Percentiles rank a stretch among this genome's conserved stretches.
Evolutionary conservation across 2,888 invertebrate species (phyloP).

Genomic region (Drosophila pegasa): DNA sequence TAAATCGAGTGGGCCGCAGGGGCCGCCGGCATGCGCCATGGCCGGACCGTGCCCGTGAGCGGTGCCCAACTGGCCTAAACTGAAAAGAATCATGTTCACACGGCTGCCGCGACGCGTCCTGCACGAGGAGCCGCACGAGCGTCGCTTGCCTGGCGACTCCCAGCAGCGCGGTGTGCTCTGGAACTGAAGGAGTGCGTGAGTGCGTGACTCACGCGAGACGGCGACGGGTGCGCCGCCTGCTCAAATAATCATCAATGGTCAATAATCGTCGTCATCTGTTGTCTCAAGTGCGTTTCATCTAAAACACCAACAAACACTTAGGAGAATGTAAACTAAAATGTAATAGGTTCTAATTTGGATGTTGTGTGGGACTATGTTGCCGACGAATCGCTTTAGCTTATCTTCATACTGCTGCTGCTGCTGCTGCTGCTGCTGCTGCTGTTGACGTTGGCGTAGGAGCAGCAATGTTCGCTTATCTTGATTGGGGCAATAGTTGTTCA

Average conservation of each 20-base stretch:
- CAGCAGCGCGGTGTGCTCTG: slow-evolving; percentile 32
- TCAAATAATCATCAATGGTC: slow-evolving; percentile 68
- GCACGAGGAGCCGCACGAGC: not conserved
- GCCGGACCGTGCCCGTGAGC: not conserved
- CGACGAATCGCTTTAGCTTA: slow-evolving; percentile 68
- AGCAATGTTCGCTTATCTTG: slow-evolving; percentile 63
- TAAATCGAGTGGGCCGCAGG: slow-evolving; percentile 2
- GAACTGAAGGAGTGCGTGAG: slow-evolving; percentile 49
- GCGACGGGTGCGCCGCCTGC: slow-evolving; percentile 14
- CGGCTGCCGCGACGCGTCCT: slow-evolving; percentile 18
- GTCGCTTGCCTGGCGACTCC: slow-evolving; percentile 1
- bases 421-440: slow-evolving; percentile 55
- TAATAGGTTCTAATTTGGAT: slow-evolving; percentile 83
- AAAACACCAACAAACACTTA: slow-evolving; percentile 84
- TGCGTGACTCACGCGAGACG: slow-evolving; percentile 26
- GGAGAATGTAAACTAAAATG: slow-evolving; percentile 83
- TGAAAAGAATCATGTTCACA: slow-evolving; percentile 30
- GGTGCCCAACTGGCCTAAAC: slow-evolving; percentile 13
- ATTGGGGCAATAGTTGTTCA: slow-evolving; percentile 74
- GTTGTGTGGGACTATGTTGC: slow-evolving; percentile 75
- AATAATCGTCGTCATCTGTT: slow-evolving; percentile 76
- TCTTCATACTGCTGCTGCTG: slow-evolving; percentile 70
- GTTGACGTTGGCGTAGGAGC: slow-evolving; percentile 14
- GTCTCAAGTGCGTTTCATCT: slow-evolving; percentile 84
- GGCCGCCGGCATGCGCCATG: not conserved